phyloP scores from a whole-genome alignment of 2,113 vertebrate species.

The Tamias sibiricus region DNA sequence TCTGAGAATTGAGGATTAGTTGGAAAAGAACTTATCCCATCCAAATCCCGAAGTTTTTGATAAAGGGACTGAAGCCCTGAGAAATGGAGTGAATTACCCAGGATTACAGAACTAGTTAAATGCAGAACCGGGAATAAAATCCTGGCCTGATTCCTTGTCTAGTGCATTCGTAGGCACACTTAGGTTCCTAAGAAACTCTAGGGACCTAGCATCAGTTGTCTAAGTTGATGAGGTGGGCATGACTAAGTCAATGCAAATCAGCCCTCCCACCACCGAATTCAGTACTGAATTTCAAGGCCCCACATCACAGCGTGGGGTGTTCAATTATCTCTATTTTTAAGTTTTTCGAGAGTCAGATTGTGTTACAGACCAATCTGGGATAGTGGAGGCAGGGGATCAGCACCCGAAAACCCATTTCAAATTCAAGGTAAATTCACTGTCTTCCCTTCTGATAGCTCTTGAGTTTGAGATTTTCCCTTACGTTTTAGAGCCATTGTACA shows the following conservation, averaged over 20 bases:
- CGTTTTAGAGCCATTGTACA: not conserved
- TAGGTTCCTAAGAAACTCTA: constrained; percentile 71
- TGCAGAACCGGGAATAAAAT: constrained; percentile 31
- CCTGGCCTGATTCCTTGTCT: constrained; percentile 39
- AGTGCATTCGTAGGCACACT: constrained; percentile 46
- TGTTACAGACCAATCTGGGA: constrained; percentile 78
- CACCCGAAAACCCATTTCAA: constrained; percentile 50
- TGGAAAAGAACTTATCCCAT: not conserved
- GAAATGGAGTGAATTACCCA: not conserved
- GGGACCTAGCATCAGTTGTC: constrained; percentile 78
- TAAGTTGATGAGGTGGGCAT: constrained; percentile 80
- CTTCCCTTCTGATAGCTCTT: constrained; percentile 33
- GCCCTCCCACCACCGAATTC: constrained; percentile 80
- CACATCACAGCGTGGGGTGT: constrained; percentile 80
- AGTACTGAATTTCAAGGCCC: constrained; percentile 78
- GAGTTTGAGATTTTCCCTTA: not conserved
- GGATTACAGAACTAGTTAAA: constrained; percentile 18
- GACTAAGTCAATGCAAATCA: constrained; percentile 84
- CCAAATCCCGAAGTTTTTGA: not conserved
- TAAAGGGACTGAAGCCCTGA: constrained; percentile 16
- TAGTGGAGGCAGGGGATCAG: constrained; percentile 62
- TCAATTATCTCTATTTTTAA: constrained; percentile 85
- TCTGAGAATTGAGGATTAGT: constrained; percentile 8
- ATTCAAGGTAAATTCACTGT: constrained; percentile 49
- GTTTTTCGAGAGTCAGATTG: constrained; percentile 78